Base-by-base conservation (phyloP, 2,113 vertebrate species). In the Columba janthina region DNA sequence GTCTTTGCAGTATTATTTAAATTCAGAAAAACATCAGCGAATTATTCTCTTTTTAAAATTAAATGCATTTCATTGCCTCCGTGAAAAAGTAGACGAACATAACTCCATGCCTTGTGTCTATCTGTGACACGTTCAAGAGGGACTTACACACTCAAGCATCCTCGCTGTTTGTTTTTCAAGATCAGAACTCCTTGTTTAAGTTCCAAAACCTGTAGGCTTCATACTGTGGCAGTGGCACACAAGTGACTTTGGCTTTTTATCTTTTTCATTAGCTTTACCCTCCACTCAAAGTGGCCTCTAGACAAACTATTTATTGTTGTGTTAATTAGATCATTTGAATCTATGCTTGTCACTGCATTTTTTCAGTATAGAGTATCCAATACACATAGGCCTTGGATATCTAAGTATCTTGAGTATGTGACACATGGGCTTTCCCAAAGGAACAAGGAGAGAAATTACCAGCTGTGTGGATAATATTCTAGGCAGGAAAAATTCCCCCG, bases 291-390 rank as follows among this genome's bases (percentile, higher is more conserved):
- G 65, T 1, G 20, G 74, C 77, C 62, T 87, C 89, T 46, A 61
- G 70, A 94, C 89, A 92, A 96, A 82, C 70, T 79, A 65, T 81
- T 89, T 84, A 85, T 85, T 82, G n/a, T 61, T 72, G 84, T 42
- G 84, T 92, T 88, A 95, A 91, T 92, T 13, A 92, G 57, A 61
- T 65, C 20, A 3, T 82, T 85, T 82, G 77, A 75, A 83, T 85
- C 80, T 58, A 21, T 69, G 70, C 89, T 89, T 79, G 77, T 57
- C 80, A 82, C 57, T 58, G 66, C 77, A 87, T 57, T 96, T 95
- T 54, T 64, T 18, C 61, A 62, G 53, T 44, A 90, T 24, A 31
- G 44, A 88, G 31, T 62, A 77, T 78, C 53, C 66, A 53, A 92
- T 85, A 88, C 75, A 96, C 58, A 18, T 13, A 70, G 75, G 54